Percentiles rank a stretch among this genome's conserved stretches.
Evolutionary conservation across 2,888 invertebrate species (phyloP).

Genomic region (Thysanoteuthis rhombus): DNA sequence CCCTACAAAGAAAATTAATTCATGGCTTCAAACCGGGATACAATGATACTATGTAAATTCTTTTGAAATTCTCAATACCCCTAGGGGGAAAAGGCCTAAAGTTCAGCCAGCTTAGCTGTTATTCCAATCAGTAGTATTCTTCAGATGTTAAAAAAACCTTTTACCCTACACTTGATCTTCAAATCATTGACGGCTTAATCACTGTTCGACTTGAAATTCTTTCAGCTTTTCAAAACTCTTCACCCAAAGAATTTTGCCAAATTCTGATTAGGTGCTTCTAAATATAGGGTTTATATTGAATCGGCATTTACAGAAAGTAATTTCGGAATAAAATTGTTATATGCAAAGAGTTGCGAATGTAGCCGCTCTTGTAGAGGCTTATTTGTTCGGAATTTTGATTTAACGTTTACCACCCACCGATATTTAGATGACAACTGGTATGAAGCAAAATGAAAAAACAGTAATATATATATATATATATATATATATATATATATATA

Average conservation of each 20-base stretch:
- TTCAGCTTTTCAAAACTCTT: background rate
- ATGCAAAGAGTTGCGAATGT: background rate
- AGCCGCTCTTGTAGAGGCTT: background rate
- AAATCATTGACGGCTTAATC: background rate
- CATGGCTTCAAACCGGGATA: too few relatives aligned
- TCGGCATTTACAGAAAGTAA: conserved; percentile 12
- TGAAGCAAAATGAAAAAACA: background rate
- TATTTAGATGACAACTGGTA: conserved; percentile 12
- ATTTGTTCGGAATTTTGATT: background rate
- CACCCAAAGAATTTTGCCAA: background rate
- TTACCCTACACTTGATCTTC: background rate
- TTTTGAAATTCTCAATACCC: too few relatives aligned
- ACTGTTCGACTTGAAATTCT: background rate
- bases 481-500: too few relatives aligned
- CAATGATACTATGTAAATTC: too few relatives aligned
- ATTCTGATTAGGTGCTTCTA: background rate
- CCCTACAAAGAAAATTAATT: too few relatives aligned
- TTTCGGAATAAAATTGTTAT: background rate
- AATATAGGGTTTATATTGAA: background rate
- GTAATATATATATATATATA: background rate
- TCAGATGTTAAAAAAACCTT: background rate
- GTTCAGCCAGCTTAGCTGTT: too few relatives aligned
- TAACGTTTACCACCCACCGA: background rate
- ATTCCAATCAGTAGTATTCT: background rate
- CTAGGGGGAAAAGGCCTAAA: too few relatives aligned